Conservation (phyloP, 2,888 invertebrate species). For the Teleogryllus oceanicus region DNA sequence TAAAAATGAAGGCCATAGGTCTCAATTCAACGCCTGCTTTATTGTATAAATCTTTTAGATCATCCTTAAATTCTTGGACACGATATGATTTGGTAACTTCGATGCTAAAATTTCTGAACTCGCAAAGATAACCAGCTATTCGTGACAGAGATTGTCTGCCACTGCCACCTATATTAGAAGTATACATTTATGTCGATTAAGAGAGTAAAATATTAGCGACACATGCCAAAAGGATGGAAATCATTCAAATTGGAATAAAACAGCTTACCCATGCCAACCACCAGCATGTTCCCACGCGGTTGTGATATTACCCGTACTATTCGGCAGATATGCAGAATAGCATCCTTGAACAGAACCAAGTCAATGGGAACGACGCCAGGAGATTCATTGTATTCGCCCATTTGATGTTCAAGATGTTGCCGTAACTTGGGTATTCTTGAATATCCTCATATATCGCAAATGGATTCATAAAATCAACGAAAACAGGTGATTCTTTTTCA, state of each 20-base stretch:
- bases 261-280: conserved; percentile 70
- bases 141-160: conserved; percentile 78
- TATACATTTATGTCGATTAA: conserved; percentile 19
- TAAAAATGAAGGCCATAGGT: conserved; percentile 75
- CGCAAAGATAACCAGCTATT: conserved; percentile 75
- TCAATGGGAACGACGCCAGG: conserved; percentile 77
- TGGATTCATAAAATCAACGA: conserved; percentile 77
- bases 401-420: conserved; percentile 54
- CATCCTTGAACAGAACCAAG: conserved; percentile 80
- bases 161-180: conserved; percentile 61
- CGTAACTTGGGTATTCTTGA: conserved; percentile 59
- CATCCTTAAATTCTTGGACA: conserved; percentile 73
- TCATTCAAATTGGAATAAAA: not conserved
- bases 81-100: conserved; percentile 76
- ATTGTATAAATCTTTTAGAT: conserved; percentile 71
- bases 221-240: too few species aligned
- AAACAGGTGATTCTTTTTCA: conserved; percentile 64
- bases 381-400: conserved; percentile 76
- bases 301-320: conserved; percentile 79
- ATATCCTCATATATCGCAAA: conserved; percentile 77
- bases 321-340: conserved; percentile 79
- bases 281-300: conserved; percentile 75
- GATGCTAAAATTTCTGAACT: conserved; percentile 72
- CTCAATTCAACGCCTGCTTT: conserved; percentile 71
- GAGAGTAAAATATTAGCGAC: too few species aligned